Evolutionary conservation across 2,113 vertebrate genomes (phyloP), one percentile per base, ranked within the genome.

Genomic region (Pteruthius melanotis): DNA sequence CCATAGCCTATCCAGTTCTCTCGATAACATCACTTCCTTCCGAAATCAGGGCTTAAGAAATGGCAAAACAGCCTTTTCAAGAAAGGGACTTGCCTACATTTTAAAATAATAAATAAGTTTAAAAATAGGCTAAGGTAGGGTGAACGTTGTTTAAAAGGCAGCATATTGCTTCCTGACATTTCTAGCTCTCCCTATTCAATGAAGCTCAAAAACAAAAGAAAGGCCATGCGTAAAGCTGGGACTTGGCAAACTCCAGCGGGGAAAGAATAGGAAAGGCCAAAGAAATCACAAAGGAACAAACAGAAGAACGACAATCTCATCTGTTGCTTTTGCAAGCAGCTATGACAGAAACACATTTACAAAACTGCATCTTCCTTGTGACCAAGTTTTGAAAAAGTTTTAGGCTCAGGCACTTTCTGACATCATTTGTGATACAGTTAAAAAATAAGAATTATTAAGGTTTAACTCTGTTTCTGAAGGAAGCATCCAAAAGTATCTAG

Each of bases 161-260:
- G 35, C 71, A 79, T 49, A 82, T 42, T 42, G 22, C 74, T 93
- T 91, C 80, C 79, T 80, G 90, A 49, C 61, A 82, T 83, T 93
- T 94, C 85, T 56, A 87, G 50, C 54, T 75, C 42, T 83, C 75
- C 63, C 40, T 45, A 26, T 30, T 61, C 44, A 91, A 54, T 60
- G 35, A 91, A 93, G 47, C 30, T 75, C 71, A 64, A 90, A 87
- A 93, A 57, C 69, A 92, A 94, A 71, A 83, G 57, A 89, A 94
- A 87, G 57, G 63, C 30, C 42, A 47, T 7, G 63, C 39, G 59
- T n/a, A 71, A 93, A 87, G 40, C 61, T 68, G 54, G 10, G 72
- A 85, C 40, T 87, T 82, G 11, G 80, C 35, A 87, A 82, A 74
- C 1, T 52, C 30, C n/a, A 49, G 26, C 4, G 56, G 28, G 56